A percentile compares a stretch with the other conserved stretches of the same genome.
Conservation (phyloP, 2,797 vertebrate genomes). For the Allobates femoralis region DNA sequence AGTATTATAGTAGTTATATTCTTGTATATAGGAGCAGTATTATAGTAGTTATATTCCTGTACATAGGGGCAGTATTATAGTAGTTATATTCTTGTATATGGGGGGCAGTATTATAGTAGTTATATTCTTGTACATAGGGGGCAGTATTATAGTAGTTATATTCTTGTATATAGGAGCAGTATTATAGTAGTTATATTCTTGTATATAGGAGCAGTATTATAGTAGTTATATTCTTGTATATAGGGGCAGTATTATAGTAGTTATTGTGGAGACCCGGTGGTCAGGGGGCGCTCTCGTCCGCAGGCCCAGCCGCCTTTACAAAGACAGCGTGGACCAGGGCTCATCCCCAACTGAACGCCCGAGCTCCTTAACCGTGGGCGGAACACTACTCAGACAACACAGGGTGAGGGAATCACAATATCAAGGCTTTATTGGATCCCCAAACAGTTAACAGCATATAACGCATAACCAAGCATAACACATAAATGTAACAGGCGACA, state of each 20-base stretch:
- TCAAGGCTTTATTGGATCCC: too few relatives aligned
- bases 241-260: not conserved
- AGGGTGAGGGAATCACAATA: too few relatives aligned
- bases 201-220: not conserved
- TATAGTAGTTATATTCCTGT: not conserved
- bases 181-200: constrained; percentile 11
- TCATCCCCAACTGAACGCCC: too few relatives aligned
- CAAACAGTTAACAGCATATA: too few relatives aligned
- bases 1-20: constrained; percentile 12
- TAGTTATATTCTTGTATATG: not conserved
- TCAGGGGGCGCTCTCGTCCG: too few relatives aligned
- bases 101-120: not conserved
- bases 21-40: not conserved
- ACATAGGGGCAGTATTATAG: not conserved
- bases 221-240: constrained; percentile 10
- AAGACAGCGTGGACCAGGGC: too few relatives aligned
- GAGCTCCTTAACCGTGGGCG: too few relatives aligned
- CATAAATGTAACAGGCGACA: too few relatives aligned
- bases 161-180: not conserved
- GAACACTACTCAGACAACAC: too few relatives aligned
- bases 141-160: constrained; percentile 3
- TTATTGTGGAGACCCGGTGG: too few relatives aligned
- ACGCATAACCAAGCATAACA: too few relatives aligned
- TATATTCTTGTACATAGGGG: not conserved
- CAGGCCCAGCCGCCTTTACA: too few relatives aligned